These are phyloP conservation scores for Stichodactyla mertensii DNA, from an alignment of 64 coral and sea anemone species.

Conservation along the genomic window DNA sequence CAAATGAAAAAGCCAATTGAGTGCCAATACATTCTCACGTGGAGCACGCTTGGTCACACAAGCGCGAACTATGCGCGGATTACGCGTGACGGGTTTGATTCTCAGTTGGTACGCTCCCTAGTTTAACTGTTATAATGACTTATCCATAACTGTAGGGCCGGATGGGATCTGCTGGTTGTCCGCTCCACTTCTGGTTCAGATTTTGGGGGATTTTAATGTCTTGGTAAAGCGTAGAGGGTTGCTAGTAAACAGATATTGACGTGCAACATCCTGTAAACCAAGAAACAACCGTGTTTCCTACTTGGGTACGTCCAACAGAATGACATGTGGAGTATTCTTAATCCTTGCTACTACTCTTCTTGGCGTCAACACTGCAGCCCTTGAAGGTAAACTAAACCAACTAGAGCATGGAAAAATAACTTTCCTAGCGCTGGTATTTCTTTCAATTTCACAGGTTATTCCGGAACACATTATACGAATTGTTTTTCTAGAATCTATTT, in stretches of 20 bases:
- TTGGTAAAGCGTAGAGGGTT: not conserved
- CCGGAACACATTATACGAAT: not conserved
- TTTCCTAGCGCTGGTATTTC: not conserved
- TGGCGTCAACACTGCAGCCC: not conserved
- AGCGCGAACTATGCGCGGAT: not conserved
- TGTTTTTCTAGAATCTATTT: not conserved
- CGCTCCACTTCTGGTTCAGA: not conserved
- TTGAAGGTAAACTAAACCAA: not conserved
- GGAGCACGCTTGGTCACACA: not conserved
- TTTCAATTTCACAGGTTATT: no score
- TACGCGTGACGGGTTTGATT: not conserved
- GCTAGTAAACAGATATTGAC: not conserved
- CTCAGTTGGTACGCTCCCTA: not conserved
- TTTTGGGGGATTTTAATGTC: not conserved
- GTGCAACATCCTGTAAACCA: not conserved
- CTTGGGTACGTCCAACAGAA: not conserved
- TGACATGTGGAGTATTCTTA: not conserved
- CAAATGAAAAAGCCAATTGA: not conserved
- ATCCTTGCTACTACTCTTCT: not conserved
- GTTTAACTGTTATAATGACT: slow-evolving; percentile 12
- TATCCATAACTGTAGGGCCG: not conserved
- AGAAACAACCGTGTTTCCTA: not conserved
- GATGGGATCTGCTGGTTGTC: not conserved
- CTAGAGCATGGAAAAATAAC: no score
- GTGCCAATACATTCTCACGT: not conserved